Conservation (phyloP, 2,888 invertebrate genomes). For the Yponomeuta malinellus region DNA sequence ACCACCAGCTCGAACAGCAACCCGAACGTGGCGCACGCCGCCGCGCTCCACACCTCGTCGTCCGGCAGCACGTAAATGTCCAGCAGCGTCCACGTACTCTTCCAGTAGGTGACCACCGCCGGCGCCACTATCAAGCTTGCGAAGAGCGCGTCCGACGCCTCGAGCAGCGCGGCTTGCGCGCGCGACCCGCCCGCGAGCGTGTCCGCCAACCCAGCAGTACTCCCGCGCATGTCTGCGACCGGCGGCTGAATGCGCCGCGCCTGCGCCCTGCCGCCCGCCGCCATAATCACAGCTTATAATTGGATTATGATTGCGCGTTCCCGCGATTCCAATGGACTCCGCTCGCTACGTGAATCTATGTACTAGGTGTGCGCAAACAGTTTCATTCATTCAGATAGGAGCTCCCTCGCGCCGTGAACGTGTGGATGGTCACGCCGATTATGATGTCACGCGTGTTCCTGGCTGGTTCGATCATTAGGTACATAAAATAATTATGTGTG, state of each 20-base stretch:
- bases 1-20: slow-evolving; percentile 81
- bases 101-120: slow-evolving; percentile 90
- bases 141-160: slow-evolving; percentile 82
- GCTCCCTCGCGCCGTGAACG: neutral
- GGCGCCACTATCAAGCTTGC: slow-evolving; percentile 85
- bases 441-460: neutral
- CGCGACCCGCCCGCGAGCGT: slow-evolving; percentile 75
- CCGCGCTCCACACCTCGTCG: slow-evolving; percentile 76
- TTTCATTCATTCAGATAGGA: slow-evolving; percentile 4
- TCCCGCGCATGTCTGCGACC: slow-evolving; percentile 77
- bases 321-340: slow-evolving; percentile 38
- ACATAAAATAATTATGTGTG: too few species aligned
- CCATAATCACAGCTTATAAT: slow-evolving; percentile 54
- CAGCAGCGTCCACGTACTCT: slow-evolving; percentile 89
- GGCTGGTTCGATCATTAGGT: too few species aligned
- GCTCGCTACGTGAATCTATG: slow-evolving; percentile 14
- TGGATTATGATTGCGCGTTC: slow-evolving; percentile 61
- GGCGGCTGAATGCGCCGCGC: slow-evolving; percentile 38
- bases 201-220: slow-evolving; percentile 80
- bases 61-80: slow-evolving; percentile 82
- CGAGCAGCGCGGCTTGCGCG: slow-evolving; percentile 72
- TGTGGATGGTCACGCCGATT: neutral
- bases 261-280: slow-evolving; percentile 38
- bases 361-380: slow-evolving; percentile 13
- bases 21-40: slow-evolving; percentile 82